Base-by-base conservation (phyloP, 1,140 invertebrate genomes). In the Drosophila funebris region DNA sequence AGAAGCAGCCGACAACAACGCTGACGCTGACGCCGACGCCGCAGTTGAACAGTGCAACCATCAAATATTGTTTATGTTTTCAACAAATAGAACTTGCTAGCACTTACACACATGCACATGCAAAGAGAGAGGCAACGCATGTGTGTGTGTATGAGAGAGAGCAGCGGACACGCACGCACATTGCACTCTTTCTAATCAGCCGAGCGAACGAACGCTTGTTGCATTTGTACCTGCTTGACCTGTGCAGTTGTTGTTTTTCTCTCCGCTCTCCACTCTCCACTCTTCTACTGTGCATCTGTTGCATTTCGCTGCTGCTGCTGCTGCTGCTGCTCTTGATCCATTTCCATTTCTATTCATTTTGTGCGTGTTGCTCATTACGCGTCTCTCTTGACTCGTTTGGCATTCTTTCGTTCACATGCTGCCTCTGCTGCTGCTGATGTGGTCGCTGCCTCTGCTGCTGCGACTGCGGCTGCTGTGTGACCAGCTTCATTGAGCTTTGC, bases 161-260 rank as follows among this genome's bases (percentile, higher is more conserved):
- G 33, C 16, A 52, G 14, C 36, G 44, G 44, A 67, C 74, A 79
- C 74, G 70, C 74, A 79, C 74, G 70, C 77, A 79, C 76, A 73
- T 73, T 80, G 71, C 74, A 78, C 83, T 88, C 75, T 82, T 87
- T 87, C 83, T 87, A 88, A 87, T 82, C 83, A 87, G 71, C 71
- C 67, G 66, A 78, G 78, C 74, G 66, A 61, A 54, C 46, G 61
- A 73, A 52, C 62, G 83, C 83, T 87, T 87, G 83, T 87, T 87
- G 82, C 82, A 88, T 87, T 87, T 87, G 83, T 87, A 87, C 82
- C 82, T 87, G 82, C 82, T 87, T 87, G 82, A 87, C 82, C 82
- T 87, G 82, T 24, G 67, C 39, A 50, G 61, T 72, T 60, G 69
- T 53, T 67, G 61, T 60, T 67, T 67, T n/a, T 36, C 33, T 36